Evolutionary conservation across 2,113 vertebrate genomes (phyloP).

Genomic region (Orycteropus afer): DNA sequence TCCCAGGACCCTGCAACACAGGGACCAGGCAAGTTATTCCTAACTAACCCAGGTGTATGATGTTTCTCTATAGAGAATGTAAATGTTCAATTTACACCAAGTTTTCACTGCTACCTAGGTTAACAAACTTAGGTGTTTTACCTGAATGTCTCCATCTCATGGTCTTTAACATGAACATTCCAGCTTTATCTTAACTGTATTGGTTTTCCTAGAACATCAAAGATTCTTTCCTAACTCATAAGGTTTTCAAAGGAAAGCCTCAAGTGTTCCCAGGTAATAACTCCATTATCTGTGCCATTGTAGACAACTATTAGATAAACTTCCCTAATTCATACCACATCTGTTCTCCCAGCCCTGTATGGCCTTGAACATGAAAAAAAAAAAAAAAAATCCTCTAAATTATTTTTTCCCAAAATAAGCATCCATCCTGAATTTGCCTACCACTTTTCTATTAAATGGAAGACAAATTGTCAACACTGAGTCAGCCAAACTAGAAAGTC

Average conservation of each 20-base stretch:
- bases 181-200: constrained; percentile 59
- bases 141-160: constrained; percentile 21
- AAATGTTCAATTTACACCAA: not conserved
- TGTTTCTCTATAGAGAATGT: constrained; percentile 48
- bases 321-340: constrained; percentile 60
- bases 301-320: constrained; percentile 48
- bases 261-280: constrained; percentile 53
- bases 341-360: constrained; percentile 37
- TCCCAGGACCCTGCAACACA: too few species aligned
- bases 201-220: constrained; percentile 47
- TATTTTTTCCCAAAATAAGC: constrained; percentile 58
- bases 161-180: not conserved
- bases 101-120: not conserved
- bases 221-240: constrained; percentile 40
- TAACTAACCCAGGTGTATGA: not conserved
- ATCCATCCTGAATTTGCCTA: constrained; percentile 22
- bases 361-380: not conserved
- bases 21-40: not conserved
- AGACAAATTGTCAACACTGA: constrained; percentile 60
- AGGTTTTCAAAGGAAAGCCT: constrained; percentile 49
- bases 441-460: constrained; percentile 46
- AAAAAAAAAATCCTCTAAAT: constrained; percentile 22
- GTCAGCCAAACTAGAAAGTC: constrained; percentile 50
- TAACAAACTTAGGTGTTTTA: not conserved
- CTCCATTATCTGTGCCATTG: constrained; percentile 33